Evolutionary conservation across 1,140 invertebrate species (phyloP).

Genomic region (Drosophila mojavensis): DNA sequence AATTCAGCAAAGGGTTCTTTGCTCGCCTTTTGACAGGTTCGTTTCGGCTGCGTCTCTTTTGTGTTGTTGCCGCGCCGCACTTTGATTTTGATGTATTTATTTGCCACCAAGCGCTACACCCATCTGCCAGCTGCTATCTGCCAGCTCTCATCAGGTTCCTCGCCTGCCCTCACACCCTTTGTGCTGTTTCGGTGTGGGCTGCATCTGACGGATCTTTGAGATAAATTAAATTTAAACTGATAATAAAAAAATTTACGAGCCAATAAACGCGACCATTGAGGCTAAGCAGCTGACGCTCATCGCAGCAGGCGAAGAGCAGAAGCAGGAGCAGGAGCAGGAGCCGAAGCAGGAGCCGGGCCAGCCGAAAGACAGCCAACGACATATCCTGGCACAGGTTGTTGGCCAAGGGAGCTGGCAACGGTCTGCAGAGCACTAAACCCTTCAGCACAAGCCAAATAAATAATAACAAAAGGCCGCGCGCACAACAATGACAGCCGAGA

Average conservation of each 20-base stretch:
- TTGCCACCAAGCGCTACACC: constrained; percentile 26
- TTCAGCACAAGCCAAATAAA: constrained; percentile 60
- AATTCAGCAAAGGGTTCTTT: too few species aligned
- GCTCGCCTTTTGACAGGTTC: constrained; percentile 11
- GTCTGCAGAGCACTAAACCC: constrained; percentile 16
- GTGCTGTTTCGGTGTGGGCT: not conserved
- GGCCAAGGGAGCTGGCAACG: constrained; percentile 19
- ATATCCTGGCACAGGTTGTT: constrained; percentile 34
- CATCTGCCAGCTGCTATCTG: not conserved
- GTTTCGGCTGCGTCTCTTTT: constrained; percentile 8
- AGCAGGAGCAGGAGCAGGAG: not conserved
- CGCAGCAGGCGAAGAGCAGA: not conserved
- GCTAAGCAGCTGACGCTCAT: constrained; percentile 5
- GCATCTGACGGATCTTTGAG: constrained; percentile 35
- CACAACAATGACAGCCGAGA: constrained; percentile 39
- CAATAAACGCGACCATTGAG: constrained; percentile 64
- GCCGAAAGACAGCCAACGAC: not conserved
- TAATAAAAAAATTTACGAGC: constrained; percentile 81
- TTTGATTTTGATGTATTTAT: constrained; percentile 78
- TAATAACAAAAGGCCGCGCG: constrained; percentile 64
- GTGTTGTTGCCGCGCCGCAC: constrained; percentile 26
- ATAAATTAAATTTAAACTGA: constrained; percentile 82
- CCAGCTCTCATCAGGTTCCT: not conserved
- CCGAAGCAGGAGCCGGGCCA: not conserved
- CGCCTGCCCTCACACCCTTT: not conserved